A percentile compares a stretch with the other conserved stretches of the same genome.
Conservation (phyloP, 2,888 invertebrate genomes). For the Crocallis elinguaria region DNA sequence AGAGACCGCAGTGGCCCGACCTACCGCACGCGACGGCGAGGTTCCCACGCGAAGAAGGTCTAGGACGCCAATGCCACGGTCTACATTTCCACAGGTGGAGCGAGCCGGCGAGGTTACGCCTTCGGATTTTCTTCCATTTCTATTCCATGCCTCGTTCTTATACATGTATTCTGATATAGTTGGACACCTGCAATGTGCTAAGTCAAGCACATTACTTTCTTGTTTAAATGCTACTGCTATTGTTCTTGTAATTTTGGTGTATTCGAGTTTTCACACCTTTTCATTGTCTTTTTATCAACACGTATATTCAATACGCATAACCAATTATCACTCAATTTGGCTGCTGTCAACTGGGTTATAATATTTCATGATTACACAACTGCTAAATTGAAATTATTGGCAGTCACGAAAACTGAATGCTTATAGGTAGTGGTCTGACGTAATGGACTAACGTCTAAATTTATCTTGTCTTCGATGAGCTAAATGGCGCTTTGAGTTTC, state of each 20-base stretch:
- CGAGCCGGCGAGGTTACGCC: background rate
- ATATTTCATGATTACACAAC: conserved; percentile 5
- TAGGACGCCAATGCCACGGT: conserved; percentile 28
- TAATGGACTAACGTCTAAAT: conserved; percentile 16
- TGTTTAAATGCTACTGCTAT: background rate
- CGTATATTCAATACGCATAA: background rate
- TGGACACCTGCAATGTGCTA: too few relatives aligned
- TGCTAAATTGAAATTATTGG: conserved; percentile 16
- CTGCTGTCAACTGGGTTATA: conserved; percentile 1
- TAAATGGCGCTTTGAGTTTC: conserved; percentile 14
- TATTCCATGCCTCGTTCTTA: background rate
- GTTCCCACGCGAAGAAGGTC: conserved; percentile 33
- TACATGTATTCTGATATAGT: too few relatives aligned
- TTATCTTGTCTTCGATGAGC: conserved; percentile 15
- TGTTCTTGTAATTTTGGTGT: background rate
- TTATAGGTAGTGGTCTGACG: conserved; percentile 4
- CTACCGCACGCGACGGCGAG: conserved; percentile 25
- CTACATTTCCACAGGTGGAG: conserved; percentile 12
- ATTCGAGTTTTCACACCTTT: background rate
- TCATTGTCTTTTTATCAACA: background rate
- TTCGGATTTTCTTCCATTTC: background rate
- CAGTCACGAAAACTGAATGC: conserved; percentile 11
- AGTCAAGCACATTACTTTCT: background rate
- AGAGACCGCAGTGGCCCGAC: conserved; percentile 7
- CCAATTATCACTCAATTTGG: conserved; percentile 4